A percentile compares a stretch with the other conserved stretches of the same genome.
phyloP scores from a whole-genome alignment of 2,113 vertebrate species.

The Hystrix brachyura region DNA sequence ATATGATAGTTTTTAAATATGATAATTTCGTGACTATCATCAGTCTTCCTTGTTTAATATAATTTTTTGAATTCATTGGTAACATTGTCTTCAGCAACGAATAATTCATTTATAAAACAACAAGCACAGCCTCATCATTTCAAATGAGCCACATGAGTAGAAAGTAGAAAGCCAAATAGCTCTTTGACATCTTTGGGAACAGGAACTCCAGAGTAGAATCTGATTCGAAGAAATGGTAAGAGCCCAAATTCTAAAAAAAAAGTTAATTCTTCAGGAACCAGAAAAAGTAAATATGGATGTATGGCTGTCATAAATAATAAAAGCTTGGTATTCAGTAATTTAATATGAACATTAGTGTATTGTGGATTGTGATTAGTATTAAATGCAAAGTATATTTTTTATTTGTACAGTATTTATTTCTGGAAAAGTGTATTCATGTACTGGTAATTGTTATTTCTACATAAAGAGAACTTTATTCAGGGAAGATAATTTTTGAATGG shows the following conservation, averaged over 20 bases:
- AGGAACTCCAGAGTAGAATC: background rate
- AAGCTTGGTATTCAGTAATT: constrained; percentile 32
- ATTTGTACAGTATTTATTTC: constrained; percentile 32
- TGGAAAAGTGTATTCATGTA: constrained; percentile 57
- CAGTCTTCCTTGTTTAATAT: constrained; percentile 32
- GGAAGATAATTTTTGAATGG: constrained; percentile 61
- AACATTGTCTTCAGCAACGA: constrained; percentile 58
- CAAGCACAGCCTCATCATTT: constrained; percentile 50
- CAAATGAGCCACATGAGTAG: constrained; percentile 61
- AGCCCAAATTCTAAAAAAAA: constrained; percentile 37
- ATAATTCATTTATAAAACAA: constrained; percentile 77
- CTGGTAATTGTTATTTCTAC: constrained; percentile 43
- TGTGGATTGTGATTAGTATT: constrained; percentile 49
- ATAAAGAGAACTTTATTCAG: constrained; percentile 61
- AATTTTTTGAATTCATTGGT: background rate
- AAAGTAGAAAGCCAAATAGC: constrained; percentile 62
- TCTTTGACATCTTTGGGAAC: constrained; percentile 60
- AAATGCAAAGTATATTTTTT: constrained; percentile 28
- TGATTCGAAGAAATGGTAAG: constrained; percentile 19
- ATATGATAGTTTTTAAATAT: background rate
- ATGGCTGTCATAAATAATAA: constrained; percentile 52
- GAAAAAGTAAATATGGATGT: constrained; percentile 34
- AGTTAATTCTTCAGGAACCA: constrained; percentile 3
- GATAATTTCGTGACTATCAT: background rate
- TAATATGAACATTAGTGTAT: constrained; percentile 44